Evolutionary conservation across 2,797 vertebrate species (phyloP).

Genomic region (Dryobates pubescens): DNA sequence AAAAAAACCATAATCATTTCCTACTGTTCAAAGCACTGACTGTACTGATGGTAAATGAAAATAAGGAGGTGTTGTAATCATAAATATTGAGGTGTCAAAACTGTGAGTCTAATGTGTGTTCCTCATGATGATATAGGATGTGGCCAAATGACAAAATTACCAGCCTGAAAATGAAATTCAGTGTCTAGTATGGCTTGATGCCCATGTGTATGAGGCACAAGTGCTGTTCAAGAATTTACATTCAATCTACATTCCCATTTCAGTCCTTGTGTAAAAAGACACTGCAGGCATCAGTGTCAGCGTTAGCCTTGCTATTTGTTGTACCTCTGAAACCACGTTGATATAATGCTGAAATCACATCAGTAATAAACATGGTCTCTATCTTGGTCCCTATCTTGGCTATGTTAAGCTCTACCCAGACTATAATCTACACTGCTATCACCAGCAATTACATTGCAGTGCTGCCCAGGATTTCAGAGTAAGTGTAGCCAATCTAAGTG

Average conservation of each 20-base stretch:
- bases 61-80: not conserved
- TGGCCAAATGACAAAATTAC: constrained; percentile 7
- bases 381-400: not conserved
- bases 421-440: not conserved
- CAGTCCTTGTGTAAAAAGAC: not conserved
- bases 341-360: not conserved
- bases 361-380: not conserved
- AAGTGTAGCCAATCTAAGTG: not conserved
- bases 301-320: not conserved
- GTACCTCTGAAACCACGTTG: not conserved
- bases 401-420: not conserved
- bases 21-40: not conserved
- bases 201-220: not conserved
- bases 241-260: not conserved
- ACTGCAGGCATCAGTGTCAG: not conserved
- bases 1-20: not conserved
- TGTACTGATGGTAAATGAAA: not conserved
- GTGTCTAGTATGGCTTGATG: constrained; percentile 15
- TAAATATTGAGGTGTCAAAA: constrained; percentile 17
- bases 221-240: not conserved
- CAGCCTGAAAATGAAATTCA: not conserved
- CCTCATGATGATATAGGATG: not conserved
- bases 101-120: constrained; percentile 4
- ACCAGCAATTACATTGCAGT: not conserved
- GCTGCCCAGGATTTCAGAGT: not conserved